A percentile compares a stretch with the other conserved stretches of the same genome.
phyloP scores from a whole-genome alignment of 2,888 invertebrate species.

The Willowsia nigromaculata region DNA sequence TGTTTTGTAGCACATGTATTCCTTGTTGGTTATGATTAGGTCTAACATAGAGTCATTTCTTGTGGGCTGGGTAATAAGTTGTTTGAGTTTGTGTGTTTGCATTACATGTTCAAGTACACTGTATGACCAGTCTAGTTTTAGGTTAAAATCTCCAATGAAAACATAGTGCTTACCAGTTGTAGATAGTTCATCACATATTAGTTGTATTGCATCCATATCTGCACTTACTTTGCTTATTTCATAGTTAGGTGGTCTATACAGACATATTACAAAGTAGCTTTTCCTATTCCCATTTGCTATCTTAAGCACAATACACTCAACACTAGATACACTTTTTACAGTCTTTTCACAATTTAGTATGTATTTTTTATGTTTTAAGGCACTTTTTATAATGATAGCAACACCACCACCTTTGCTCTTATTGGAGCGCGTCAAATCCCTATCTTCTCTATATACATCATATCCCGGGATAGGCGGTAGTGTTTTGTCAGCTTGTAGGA shows the following conservation, averaged over 20 bases:
- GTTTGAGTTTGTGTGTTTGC: neutral
- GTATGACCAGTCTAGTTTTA: neutral
- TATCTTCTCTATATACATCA: neutral
- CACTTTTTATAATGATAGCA: neutral
- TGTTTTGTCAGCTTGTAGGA: neutral
- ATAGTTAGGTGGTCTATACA: conserved; percentile 36
- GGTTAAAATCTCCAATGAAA: neutral
- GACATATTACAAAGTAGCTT: neutral
- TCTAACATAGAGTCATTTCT: conserved; percentile 8
- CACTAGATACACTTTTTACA: neutral
- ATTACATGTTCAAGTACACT: neutral
- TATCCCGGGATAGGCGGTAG: neutral
- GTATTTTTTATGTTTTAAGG: neutral
- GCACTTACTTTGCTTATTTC: neutral
- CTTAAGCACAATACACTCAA: neutral
- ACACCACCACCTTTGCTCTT: neutral
- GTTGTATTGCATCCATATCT: neutral
- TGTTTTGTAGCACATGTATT: neutral
- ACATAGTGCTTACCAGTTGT: neutral
- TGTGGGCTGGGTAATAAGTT: conserved; percentile 2
- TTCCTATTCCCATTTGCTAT: neutral
- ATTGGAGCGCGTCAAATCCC: neutral
- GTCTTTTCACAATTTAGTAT: neutral
- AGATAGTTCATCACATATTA: neutral
- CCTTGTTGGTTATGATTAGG: conserved; percentile 16